Conservation (phyloP, 2,797 vertebrate genomes). For the Poecilia picta region DNA sequence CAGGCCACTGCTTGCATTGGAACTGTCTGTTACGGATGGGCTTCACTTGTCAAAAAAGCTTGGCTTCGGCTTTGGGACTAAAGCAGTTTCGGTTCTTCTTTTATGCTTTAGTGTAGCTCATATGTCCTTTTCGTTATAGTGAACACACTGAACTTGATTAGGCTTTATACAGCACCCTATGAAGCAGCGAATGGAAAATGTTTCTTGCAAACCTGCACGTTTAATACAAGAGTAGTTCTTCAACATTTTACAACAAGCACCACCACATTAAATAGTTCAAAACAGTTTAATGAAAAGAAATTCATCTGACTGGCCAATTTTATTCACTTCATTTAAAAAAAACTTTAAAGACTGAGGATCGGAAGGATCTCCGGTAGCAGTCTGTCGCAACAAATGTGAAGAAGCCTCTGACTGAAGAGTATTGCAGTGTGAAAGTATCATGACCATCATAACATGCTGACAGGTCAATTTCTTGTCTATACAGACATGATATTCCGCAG, state of each 20-base stretch:
- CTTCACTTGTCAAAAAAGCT: constrained; percentile 49
- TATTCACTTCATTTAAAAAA: neutral
- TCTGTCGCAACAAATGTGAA: neutral
- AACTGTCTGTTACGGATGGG: constrained; percentile 30
- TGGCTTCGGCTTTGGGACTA: constrained; percentile 40
- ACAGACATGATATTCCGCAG: neutral
- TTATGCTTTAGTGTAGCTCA: constrained; percentile 4
- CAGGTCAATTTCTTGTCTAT: neutral
- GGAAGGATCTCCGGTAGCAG: neutral
- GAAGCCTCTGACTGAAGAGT: neutral
- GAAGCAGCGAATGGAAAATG: neutral
- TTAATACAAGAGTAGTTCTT: neutral
- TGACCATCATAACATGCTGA: neutral
- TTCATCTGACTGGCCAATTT: neutral
- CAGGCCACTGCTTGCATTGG: constrained; percentile 66
- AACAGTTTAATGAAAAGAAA: neutral
- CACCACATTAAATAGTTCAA: too few relatives aligned
- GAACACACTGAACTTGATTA: constrained; percentile 1
- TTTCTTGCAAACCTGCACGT: neutral
- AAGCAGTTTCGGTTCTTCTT: constrained; percentile 47
- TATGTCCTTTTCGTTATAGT: constrained; percentile 19
- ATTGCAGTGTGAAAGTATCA: neutral
- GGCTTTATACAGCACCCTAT: neutral
- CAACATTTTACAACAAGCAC: neutral
- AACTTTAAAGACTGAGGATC: neutral